These are phyloP conservation scores for Micronycteris hirsuta DNA, from an alignment of 2,113 vertebrate genomes.

Conservation along the genomic window DNA sequence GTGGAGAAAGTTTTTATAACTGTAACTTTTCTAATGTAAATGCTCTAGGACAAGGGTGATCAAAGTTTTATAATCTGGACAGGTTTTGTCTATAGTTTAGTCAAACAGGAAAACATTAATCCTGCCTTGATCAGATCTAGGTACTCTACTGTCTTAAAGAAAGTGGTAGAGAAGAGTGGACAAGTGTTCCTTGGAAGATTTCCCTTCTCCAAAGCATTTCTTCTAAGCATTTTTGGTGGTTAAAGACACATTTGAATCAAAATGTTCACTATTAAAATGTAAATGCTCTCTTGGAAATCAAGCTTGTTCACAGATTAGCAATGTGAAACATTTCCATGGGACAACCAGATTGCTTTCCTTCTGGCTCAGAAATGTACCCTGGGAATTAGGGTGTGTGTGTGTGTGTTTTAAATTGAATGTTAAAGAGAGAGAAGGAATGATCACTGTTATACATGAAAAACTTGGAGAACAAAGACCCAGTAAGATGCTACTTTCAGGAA, in stretches of 20 bases:
- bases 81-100: not conserved
- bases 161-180: not conserved
- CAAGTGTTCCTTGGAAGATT: not conserved
- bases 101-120: not conserved
- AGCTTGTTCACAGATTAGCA: not conserved
- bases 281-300: not conserved
- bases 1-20: not conserved
- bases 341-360: not conserved
- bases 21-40: not conserved
- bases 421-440: not conserved
- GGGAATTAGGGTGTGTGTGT: not conserved
- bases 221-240: not conserved
- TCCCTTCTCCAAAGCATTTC: not conserved
- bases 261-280: conserved; percentile 48
- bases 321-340: not conserved
- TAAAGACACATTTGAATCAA: conserved; percentile 30
- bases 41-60: not conserved
- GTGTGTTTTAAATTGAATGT: not conserved
- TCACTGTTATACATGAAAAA: not conserved
- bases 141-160: not conserved
- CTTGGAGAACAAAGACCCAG: not conserved
- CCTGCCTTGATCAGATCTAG: not conserved
- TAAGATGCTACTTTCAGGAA: not conserved
- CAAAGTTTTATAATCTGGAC: not conserved
- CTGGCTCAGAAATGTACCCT: not conserved